A percentile compares a stretch with the other conserved stretches of the same genome.
phyloP scores from a whole-genome alignment of 1,140 invertebrate genomes.

The Macrosteles quadrilineatus region DNA sequence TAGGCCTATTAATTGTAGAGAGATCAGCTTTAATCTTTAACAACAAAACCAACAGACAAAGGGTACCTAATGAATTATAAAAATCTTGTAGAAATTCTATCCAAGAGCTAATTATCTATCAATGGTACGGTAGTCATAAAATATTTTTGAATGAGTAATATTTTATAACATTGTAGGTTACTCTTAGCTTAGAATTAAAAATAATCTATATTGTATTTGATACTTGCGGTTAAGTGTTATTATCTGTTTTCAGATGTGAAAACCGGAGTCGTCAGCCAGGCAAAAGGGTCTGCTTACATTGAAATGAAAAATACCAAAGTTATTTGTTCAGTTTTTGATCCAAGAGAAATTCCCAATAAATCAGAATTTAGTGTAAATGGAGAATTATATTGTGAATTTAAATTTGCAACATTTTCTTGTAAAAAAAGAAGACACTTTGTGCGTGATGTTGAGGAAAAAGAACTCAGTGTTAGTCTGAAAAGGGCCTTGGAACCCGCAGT shows the following conservation, averaged over 20 bases:
- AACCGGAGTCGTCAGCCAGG: slow-evolving; percentile 74
- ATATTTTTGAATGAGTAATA: neutral
- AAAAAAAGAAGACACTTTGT: slow-evolving; percentile 62
- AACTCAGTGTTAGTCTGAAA: slow-evolving; percentile 72
- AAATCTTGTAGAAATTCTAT: neutral
- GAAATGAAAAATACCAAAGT: slow-evolving; percentile 88
- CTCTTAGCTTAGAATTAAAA: neutral
- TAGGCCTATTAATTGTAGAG: no score
- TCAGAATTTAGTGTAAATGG: slow-evolving; percentile 73
- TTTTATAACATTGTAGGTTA: slow-evolving; percentile 1
- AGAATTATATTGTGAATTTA: slow-evolving; percentile 82
- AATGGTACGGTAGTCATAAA: no score
- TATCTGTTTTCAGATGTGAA: slow-evolving; percentile 65
- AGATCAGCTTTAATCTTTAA: no score
- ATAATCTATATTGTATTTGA: neutral
- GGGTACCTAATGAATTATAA: neutral
- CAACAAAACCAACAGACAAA: no score
- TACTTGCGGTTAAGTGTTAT: slow-evolving; percentile 28
- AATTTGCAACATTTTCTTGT: slow-evolving; percentile 82
- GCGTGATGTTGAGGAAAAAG: slow-evolving; percentile 72
- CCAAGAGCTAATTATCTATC: neutral
- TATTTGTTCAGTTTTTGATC: slow-evolving; percentile 85
- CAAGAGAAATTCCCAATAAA: slow-evolving; percentile 79
- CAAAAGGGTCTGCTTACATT: slow-evolving; percentile 88
- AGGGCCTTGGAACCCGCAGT: slow-evolving; percentile 84